Base-by-base conservation (phyloP, 1,140 invertebrate genomes). In the Plutomurus gul region DNA sequence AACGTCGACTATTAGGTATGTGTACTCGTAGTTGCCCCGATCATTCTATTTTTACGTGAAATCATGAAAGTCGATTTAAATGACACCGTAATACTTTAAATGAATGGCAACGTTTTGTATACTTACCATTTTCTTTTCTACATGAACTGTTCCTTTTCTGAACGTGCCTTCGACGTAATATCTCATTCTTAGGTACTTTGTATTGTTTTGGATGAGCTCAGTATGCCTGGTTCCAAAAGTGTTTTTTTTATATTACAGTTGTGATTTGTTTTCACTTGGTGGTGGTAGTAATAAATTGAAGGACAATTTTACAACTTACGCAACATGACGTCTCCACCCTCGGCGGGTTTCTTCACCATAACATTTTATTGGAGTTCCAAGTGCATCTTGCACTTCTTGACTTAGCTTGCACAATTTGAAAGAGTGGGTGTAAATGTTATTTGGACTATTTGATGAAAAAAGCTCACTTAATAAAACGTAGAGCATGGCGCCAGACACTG, bases 301-400 rank as follows among this genome's bases (percentile, higher is more conserved):
- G 7, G 2, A 43, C 25, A 36, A 70, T 3, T 1, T 18, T 46
- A 40, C 56, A 6, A 77, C 75, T 81, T 87, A 92, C 91, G 87
- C 89, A 10, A 92, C 88, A 86, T 91, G 90, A 79, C 88, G 84
- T 75, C 93, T 87, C 75, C 94, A 88, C 49, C 95, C 91, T 82
- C 95, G 88, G 37, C 92, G 88, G 18, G 91, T 93, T 85, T 94
- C 92, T 87, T 96, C 94, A 3, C 95, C 95, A 86, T 91, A 95
- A 33, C 92, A 93, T 87, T 93, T 95, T 18, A 97, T 93, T n/a
- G 95, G 95, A 81, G 91, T 87, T 33, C 96, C 96, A 33, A 96
- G 86, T 16, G 90, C 88, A 87, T 95, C 92, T 80, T 91, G 88
- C 36, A 96, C 87, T 84, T 91, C 88, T 7, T 89, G 87, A 56